Conservation (phyloP, 2,113 vertebrate species). For the Eolophus roseicapilla region DNA sequence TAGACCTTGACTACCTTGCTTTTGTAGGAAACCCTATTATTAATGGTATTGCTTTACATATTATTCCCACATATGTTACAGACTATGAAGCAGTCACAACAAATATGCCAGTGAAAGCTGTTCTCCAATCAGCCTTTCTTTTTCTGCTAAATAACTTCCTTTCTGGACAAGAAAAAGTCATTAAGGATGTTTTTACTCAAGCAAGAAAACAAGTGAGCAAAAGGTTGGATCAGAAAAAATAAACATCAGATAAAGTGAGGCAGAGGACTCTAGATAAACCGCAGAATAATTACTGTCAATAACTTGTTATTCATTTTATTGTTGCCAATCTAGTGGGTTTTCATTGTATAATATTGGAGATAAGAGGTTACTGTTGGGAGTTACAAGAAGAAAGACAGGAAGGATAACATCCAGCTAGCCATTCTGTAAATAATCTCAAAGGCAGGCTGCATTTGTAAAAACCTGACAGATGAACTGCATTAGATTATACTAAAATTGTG, state of each 20-base stretch:
- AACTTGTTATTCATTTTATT: slow-evolving; percentile 26
- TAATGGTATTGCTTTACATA: background rate
- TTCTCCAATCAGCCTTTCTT: background rate
- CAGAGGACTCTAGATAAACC: slow-evolving; percentile 39
- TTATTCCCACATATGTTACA: slow-evolving; percentile 47
- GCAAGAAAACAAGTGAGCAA: slow-evolving; percentile 45
- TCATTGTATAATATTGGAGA: slow-evolving; percentile 46
- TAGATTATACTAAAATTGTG: background rate
- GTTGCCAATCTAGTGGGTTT: slow-evolving; percentile 27
- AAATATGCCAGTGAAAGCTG: slow-evolving; percentile 10
- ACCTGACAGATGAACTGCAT: background rate
- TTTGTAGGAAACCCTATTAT: background rate
- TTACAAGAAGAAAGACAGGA: slow-evolving; percentile 32
- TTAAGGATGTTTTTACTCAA: slow-evolving; percentile 55
- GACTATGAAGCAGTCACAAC: background rate
- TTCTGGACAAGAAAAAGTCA: slow-evolving; percentile 44
- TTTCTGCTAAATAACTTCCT: slow-evolving; percentile 25
- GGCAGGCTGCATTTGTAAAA: background rate
- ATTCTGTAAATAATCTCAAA: background rate
- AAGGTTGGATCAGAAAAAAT: slow-evolving; percentile 56
- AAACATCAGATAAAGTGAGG: slow-evolving; percentile 40
- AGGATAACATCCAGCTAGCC: slow-evolving; percentile 5
- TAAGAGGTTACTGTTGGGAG: slow-evolving; percentile 18
- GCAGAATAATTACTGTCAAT: slow-evolving; percentile 62
- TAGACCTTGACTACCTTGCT: background rate